Evolutionary conservation across 1,140 invertebrate genomes (phyloP).

Genomic region (Polyergus mexicanus): DNA sequence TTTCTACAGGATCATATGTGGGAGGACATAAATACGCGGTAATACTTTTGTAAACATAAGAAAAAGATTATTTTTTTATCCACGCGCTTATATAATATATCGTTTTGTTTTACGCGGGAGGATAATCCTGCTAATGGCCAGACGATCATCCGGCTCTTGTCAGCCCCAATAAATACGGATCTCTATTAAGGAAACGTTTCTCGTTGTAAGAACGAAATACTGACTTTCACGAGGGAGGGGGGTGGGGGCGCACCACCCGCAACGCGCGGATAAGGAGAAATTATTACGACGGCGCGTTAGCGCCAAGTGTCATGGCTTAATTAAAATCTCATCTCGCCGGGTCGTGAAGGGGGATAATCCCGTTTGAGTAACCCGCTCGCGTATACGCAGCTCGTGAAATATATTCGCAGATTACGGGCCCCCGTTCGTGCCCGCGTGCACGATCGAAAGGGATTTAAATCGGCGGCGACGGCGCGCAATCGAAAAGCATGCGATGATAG

Average conservation of each 20-base stretch:
- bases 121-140: neutral
- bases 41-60: slow-evolving; percentile 45
- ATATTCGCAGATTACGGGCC: slow-evolving; percentile 48
- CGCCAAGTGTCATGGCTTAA: slow-evolving; percentile 74
- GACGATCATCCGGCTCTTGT: neutral
- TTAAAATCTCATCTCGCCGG: slow-evolving; percentile 67
- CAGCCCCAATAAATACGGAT: neutral
- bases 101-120: neutral
- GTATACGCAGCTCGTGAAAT: slow-evolving; percentile 56
- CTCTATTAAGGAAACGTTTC: neutral
- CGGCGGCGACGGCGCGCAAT: slow-evolving; percentile 34
- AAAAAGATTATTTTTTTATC: slow-evolving; percentile 14
- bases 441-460: slow-evolving; percentile 66
- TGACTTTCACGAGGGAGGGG: neutral
- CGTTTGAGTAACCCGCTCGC: slow-evolving; percentile 62
- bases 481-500: slow-evolving; percentile 52
- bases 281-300: slow-evolving; percentile 70
- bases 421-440: slow-evolving; percentile 38
- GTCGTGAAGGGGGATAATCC: slow-evolving; percentile 68
- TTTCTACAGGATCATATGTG: slow-evolving; percentile 64
- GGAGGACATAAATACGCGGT: slow-evolving; percentile 71
- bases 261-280: slow-evolving; percentile 74
- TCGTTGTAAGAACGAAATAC: slow-evolving; percentile 1
- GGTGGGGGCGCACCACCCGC: slow-evolving; percentile 61
- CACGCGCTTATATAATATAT: neutral